Conservation (phyloP, 2,113 vertebrate species). For the Mugil cephalus region DNA sequence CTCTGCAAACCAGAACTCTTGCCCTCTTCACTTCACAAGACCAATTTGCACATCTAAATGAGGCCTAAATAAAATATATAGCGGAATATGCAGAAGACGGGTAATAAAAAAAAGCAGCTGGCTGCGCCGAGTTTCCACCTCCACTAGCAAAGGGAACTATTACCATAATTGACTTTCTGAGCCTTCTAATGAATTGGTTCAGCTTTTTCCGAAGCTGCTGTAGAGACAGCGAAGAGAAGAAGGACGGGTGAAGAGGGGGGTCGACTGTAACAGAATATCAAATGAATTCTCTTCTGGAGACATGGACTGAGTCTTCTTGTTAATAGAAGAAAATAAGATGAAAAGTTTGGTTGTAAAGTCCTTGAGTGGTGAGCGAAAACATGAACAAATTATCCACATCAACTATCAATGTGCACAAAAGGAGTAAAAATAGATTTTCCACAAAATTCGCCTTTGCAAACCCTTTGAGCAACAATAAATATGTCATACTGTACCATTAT, state of each 20-base stretch:
- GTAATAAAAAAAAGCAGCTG: slow-evolving; percentile 45
- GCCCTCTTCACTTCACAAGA: slow-evolving; percentile 52
- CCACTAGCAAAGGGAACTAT: slow-evolving; percentile 69
- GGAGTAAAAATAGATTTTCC: too few relatives aligned
- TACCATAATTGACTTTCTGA: slow-evolving; percentile 83
- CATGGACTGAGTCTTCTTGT: slow-evolving; percentile 34
- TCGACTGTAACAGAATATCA: slow-evolving; percentile 53
- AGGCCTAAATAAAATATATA: slow-evolving; percentile 74
- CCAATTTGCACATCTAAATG: slow-evolving; percentile 70
- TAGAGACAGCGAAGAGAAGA: slow-evolving; percentile 33
- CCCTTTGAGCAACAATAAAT: too few relatives aligned
- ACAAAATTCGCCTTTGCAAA: too few relatives aligned
- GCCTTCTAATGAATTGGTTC: slow-evolving; percentile 76
- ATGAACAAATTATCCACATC: too few relatives aligned
- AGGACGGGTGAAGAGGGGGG: neutral
- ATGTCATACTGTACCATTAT: too few relatives aligned
- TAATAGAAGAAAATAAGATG: slow-evolving; percentile 50
- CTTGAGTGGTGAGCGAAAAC: slow-evolving; percentile 17
- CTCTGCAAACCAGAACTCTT: slow-evolving; percentile 9
- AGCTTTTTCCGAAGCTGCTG: slow-evolving; percentile 61
- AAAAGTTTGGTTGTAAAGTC: slow-evolving; percentile 32
- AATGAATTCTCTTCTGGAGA: slow-evolving; percentile 53
- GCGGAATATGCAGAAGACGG: slow-evolving; percentile 31
- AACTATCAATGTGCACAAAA: neutral
- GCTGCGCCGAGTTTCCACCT: slow-evolving; percentile 56